Evolutionary conservation across 2,113 vertebrate species (phyloP).

Genomic region (Petrocephalus zakoni): DNA sequence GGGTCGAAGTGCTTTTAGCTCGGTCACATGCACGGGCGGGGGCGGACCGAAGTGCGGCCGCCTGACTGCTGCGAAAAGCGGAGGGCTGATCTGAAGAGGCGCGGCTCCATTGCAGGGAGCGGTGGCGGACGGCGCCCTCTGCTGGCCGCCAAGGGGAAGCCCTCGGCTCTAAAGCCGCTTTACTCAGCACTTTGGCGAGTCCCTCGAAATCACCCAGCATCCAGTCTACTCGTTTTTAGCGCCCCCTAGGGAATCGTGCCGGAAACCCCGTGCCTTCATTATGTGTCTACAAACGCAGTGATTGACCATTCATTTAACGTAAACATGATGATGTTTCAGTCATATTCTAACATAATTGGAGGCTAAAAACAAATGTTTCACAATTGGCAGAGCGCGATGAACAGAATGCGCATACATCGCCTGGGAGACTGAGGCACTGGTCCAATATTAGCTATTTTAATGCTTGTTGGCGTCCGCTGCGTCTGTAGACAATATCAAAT

Average conservation of each 20-base stretch:
- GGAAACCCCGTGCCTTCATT: background rate
- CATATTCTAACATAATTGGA: background rate
- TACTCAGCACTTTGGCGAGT: background rate
- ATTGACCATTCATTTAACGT: background rate
- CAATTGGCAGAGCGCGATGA: constrained; percentile 4
- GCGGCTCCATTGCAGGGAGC: constrained; percentile 11
- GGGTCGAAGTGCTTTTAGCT: background rate
- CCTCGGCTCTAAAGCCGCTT: background rate
- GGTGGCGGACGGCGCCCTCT: constrained; percentile 55
- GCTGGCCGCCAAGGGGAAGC: constrained; percentile 31
- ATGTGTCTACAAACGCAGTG: background rate
- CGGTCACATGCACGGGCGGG: background rate
- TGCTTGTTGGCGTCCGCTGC: background rate
- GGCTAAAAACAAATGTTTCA: background rate
- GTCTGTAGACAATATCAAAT: background rate
- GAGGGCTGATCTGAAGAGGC: constrained; percentile 5
- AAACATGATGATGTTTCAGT: background rate
- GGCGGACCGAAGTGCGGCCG: background rate
- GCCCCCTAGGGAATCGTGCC: background rate
- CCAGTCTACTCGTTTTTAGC: background rate
- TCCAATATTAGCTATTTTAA: constrained; percentile 6
- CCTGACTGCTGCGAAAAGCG: background rate
- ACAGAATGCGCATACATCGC: background rate
- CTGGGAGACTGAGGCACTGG: background rate
- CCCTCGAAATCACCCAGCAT: background rate